phyloP scores from a whole-genome alignment of 2,888 invertebrate species.

The Unio delphinus region DNA sequence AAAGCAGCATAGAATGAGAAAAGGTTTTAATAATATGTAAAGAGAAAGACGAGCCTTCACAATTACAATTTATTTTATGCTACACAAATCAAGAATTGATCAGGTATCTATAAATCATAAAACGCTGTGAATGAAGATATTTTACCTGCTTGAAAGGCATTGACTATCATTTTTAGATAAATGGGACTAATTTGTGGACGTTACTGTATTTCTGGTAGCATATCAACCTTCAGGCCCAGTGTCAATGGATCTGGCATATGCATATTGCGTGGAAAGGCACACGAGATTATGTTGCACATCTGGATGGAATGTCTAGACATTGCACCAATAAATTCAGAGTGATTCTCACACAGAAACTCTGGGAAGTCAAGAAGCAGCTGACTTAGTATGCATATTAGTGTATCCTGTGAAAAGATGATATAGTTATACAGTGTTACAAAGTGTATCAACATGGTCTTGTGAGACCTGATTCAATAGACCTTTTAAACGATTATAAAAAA shows the following conservation, averaged over 20 bases:
- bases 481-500: background rate
- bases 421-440: no score
- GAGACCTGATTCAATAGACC: background rate
- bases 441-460: background rate
- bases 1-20: no score
- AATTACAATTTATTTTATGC: no score
- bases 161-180: constrained; percentile 88
- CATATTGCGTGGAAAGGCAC: constrained; percentile 99
- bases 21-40: no score
- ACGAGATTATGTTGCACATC: constrained; percentile 97
- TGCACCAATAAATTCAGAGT: constrained; percentile 98
- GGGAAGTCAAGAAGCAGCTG: constrained; percentile 96
- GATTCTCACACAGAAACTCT: constrained; percentile 98
- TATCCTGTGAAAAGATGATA: constrained; percentile 73
- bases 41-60: no score
- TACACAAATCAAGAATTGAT: no score
- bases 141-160: constrained; percentile 84
- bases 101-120: no score
- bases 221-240: constrained; percentile 83
- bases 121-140: background rate
- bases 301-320: constrained; percentile 99
- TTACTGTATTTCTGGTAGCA: constrained; percentile 57
- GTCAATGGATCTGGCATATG: constrained; percentile 98
- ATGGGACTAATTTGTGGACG: constrained; percentile 89
- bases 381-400: constrained; percentile 92